Base-by-base conservation (phyloP, 2,888 invertebrate genomes). In the Drosophila nr. perissopoda region DNA sequence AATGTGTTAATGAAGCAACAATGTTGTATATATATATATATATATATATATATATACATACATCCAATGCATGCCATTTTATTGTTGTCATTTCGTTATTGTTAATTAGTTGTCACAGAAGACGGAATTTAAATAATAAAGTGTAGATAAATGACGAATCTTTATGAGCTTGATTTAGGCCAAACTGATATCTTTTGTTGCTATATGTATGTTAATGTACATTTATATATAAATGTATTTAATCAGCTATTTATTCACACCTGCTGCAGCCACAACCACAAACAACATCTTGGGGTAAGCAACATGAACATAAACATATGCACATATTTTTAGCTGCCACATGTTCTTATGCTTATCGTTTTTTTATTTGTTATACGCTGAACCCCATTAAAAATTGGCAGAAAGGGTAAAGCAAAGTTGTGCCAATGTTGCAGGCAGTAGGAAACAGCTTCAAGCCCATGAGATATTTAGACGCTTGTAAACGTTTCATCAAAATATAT, bases 311-410 rank as follows among this genome's bases (percentile, higher is more conserved):
- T 76, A 72, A 75, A 69, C 69, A 76, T 66, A 72, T 70, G 69
- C 33, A 71, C 63, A 83, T 85, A 83, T 83, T 83, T 83, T 72
- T 83, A 73, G 80, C 68, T 62, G 58, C 38, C 73, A 73, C 65
- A 71, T 71, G 69, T 61, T 59, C 52, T 63, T 25, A 7, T 61
- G 48, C 38, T 21, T 38, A 18, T 53, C 29, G 4, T 33, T 48
- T 73, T 54, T 78, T 51, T 54, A 34, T 51, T 45, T 45, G 45
- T 45, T 45, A 25, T 27, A 25, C 25, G 25, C 25, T 8, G 25
- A 45, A 25, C 16, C 45, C 45, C 45, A 25, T 45, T 45, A 8
- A 45, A 45, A 45, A 45, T 45, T 25, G 8, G 25, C 45, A 4
- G 8, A 45, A 16, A 45, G 25, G 45, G 45, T 25, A 45, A 25